Percentiles rank a stretch among this genome's conserved stretches.
These are phyloP conservation scores for Malurus cyaneus DNA, from an alignment of 2,113 vertebrate species.

Conservation along the genomic window DNA sequence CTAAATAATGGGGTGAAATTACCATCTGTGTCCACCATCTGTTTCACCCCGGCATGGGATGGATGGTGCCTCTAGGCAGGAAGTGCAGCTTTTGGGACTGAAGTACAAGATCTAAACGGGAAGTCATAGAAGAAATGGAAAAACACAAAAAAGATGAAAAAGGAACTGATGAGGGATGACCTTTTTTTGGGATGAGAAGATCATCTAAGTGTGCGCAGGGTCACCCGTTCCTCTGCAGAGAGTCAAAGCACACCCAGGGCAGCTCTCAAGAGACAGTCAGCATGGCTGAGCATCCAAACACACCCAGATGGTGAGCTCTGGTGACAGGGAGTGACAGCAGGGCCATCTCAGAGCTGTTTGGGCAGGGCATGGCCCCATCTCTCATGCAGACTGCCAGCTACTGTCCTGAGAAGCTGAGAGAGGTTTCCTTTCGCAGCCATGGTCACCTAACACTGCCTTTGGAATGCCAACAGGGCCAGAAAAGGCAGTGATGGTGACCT, in stretches of 20 bases:
- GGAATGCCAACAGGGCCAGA: not conserved
- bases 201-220: not conserved
- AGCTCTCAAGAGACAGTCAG: not conserved
- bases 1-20: not conserved
- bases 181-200: not conserved
- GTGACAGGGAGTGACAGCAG: not conserved
- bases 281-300: not conserved
- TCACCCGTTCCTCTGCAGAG: not conserved
- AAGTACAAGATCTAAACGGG: not conserved
- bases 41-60: not conserved
- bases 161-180: not conserved
- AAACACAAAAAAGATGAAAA: not conserved
- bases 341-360: not conserved
- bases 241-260: not conserved
- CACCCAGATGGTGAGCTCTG: not conserved
- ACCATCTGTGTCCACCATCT: not conserved
- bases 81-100: not conserved
- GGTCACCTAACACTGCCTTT: not conserved
- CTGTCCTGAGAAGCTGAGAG: fast-evolving
- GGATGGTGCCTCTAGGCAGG: not conserved
- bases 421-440: not conserved
- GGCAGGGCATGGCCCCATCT: not conserved
- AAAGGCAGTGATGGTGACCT: not conserved
- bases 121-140: not conserved
- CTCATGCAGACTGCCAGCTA: fast-evolving